phyloP scores from a whole-genome alignment of 2,797 vertebrate species.

The Lacerta agilis region DNA sequence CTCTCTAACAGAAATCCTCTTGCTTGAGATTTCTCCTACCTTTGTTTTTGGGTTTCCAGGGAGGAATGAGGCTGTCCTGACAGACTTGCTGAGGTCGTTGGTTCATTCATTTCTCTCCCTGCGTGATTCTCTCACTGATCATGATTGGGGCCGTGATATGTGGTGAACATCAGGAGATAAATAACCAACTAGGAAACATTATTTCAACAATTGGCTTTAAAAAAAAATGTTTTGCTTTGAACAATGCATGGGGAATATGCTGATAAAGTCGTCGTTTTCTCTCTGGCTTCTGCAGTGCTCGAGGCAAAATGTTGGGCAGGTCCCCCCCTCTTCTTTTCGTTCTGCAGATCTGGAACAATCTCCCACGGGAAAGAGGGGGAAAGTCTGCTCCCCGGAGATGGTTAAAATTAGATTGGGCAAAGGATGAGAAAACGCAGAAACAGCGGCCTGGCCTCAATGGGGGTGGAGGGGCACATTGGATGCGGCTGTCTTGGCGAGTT shows the following conservation, averaged over 20 bases:
- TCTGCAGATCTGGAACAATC: accelerated
- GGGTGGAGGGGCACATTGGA: background rate
- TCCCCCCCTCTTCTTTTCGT: background rate
- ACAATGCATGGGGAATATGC: background rate
- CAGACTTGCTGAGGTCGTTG: too few relatives aligned
- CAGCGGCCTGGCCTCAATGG: background rate
- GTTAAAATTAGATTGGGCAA: background rate
- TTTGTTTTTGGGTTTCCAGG: background rate
- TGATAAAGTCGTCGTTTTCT: too few relatives aligned
- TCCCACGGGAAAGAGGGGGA: background rate
- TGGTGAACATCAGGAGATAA: background rate
- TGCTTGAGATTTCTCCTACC: background rate
- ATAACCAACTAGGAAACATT: background rate
- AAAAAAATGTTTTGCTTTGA: too few relatives aligned
- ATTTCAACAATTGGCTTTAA: background rate
- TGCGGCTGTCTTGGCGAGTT: accelerated
- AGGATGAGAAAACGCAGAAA: background rate
- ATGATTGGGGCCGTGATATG: background rate
- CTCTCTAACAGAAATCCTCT: too few relatives aligned
- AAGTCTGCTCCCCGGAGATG: background rate
- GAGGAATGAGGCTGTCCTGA: too few relatives aligned
- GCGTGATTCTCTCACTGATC: background rate
- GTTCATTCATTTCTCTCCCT: background rate
- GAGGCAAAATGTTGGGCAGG: background rate
- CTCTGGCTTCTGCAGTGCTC: background rate